Base-by-base conservation (phyloP, 1,140 invertebrate genomes). In the Ips typographus region DNA sequence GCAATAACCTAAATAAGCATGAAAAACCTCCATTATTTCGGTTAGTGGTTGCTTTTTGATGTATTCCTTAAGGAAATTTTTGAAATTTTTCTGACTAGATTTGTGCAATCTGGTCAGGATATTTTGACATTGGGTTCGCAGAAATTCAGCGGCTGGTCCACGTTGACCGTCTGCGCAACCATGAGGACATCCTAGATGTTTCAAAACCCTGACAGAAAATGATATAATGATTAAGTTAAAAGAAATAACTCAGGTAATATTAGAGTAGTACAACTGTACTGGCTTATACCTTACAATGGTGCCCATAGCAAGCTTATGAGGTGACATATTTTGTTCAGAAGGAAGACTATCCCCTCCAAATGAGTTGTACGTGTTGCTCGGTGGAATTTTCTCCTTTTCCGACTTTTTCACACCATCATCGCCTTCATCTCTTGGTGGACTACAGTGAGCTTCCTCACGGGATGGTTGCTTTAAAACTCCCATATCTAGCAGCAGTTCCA, bases 1-100 rank as follows among this genome's bases (percentile, higher is more conserved):
- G 82, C 98, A 99, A 80, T 96, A 99, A 22, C 94, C 95, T 47
- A 98, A 87, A 75, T 98, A 95, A 3, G 95, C 88, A 81, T 99
- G 98, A 53, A 99, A 91, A 77, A 98, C 94, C 76, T 98, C 96
- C 2, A 99, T 80, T 6, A 98, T 87, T 60, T 96, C 94, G 2
- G 88, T 82, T 37, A 98, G 82, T 0, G 91, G 86, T 41, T 91
- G 88, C 2, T 85, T 86, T 56, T 87, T 88, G 0, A 98, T 89
- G 81, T 94, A 90, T 52, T 90, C 85, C 67, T 88, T 85, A 8
- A 98, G 82, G 71, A 92, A 96, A 49, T 85, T 84, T 42, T 94
- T 93, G 74, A 93, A 93, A 65, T 89, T 87, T 58, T 86, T 86
- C 0, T 86, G 83, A 43, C 85, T 88, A 1, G 87, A 86, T 3